A percentile compares a stretch with the other conserved stretches of the same genome.
These are phyloP conservation scores for Reinhardtius hippoglossoides DNA, from an alignment of 2,113 vertebrate genomes.

Conservation along the genomic window DNA sequence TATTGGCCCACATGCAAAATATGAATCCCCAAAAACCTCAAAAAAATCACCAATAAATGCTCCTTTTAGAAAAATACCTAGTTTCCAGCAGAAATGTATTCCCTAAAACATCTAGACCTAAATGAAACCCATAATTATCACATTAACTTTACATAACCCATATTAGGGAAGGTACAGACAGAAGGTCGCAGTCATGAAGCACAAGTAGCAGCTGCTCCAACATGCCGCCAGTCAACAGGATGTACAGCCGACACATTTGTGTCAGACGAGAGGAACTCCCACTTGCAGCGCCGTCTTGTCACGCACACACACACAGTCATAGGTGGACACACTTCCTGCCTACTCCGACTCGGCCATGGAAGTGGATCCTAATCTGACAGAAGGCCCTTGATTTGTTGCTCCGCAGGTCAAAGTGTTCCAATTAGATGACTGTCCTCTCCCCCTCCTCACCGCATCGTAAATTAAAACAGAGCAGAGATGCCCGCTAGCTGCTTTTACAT, in stretches of 20 bases:
- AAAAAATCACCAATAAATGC: not conserved
- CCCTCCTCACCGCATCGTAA: constrained; percentile 37
- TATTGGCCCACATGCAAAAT: not conserved
- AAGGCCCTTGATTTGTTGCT: constrained; percentile 12
- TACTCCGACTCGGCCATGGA: constrained; percentile 15
- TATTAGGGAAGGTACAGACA: not conserved
- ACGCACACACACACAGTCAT: constrained; percentile 45
- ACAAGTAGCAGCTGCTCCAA: not conserved
- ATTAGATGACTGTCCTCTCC: constrained; percentile 58
- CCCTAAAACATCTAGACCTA: not conserved
- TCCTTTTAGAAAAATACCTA: not conserved
- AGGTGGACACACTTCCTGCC: constrained; percentile 34
- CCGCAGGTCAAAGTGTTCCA: constrained; percentile 33
- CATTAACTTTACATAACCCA: not conserved
- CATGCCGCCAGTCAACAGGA: constrained; percentile 52
- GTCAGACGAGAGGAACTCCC: constrained; percentile 54
- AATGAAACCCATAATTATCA: not conserved
- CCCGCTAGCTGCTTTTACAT: constrained; percentile 59
- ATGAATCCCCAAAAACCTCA: not conserved
- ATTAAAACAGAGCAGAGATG: constrained; percentile 46
- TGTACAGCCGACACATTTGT: constrained; percentile 40
- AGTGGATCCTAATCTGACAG: constrained; percentile 2
- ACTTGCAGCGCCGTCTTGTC: constrained; percentile 40
- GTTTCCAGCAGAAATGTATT: not conserved
- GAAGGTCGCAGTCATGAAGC: not conserved